Evolutionary conservation across 1,140 invertebrate species (phyloP).

Genomic region (Drosophila mojavensis): DNA sequence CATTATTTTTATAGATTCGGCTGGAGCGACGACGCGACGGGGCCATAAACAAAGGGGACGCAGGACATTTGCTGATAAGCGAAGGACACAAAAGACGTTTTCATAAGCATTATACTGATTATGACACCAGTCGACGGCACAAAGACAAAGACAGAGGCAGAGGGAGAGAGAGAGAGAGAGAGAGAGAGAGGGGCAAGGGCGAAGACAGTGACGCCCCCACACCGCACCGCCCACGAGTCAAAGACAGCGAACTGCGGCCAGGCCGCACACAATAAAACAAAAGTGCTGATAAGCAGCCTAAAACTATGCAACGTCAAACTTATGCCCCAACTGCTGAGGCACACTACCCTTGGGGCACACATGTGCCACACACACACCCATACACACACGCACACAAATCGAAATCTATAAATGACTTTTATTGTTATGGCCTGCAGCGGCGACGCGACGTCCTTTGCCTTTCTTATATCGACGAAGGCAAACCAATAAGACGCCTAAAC

Average conservation of each 20-base stretch:
- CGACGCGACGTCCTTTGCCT: slow-evolving; percentile 21
- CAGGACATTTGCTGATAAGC: slow-evolving; percentile 56
- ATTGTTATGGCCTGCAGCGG: slow-evolving; percentile 75
- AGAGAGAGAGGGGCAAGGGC: not conserved
- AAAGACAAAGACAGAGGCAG: slow-evolving; percentile 31
- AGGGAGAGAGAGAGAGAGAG: no score
- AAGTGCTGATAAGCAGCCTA: slow-evolving; percentile 77
- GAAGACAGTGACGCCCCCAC: not conserved
- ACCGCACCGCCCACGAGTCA: not conserved
- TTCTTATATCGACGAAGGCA: slow-evolving; percentile 25
- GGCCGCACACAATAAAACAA: slow-evolving; percentile 62
- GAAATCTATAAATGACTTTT: slow-evolving; percentile 82
- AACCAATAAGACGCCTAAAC: slow-evolving; percentile 53
- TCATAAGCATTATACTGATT: slow-evolving; percentile 83
- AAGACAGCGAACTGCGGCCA: not conserved
- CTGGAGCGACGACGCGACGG: slow-evolving; percentile 39
- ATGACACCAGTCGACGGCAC: slow-evolving; percentile 66
- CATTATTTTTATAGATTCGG: slow-evolving; percentile 73
- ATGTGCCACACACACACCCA: slow-evolving; percentile 32
- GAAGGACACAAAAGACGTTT: slow-evolving; percentile 70
- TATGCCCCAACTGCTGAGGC: slow-evolving; percentile 24
- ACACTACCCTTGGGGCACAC: slow-evolving; percentile 42
- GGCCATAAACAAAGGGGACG: slow-evolving; percentile 26
- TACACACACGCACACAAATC: slow-evolving; percentile 47
- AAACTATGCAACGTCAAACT: slow-evolving; percentile 72